Evolutionary conservation across 92 coral and sea anemone genomes (phyloP), one percentile per base, ranked within the genome.

Genomic region (Siderastrea siderea): DNA sequence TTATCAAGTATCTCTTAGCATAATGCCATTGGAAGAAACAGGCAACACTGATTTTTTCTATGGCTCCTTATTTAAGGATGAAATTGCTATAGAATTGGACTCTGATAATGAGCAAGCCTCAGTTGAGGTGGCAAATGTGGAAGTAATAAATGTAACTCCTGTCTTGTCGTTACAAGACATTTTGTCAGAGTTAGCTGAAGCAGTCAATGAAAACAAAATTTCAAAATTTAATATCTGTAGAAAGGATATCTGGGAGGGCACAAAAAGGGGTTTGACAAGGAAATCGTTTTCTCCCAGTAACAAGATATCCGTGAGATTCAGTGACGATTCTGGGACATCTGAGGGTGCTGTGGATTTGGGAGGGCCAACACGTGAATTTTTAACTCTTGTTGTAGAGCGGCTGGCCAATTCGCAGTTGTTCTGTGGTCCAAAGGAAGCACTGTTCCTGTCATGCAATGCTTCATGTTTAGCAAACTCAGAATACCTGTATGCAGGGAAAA

Each of bases 301-400:
- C 47, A 92, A 89, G 58, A 70, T 92, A 51, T 92, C 95, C 6
- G 88, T 85, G 0, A 85, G 86, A 80, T 92, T 92, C 72, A 89
- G 78, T 79, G 93, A 92, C 66, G 91, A 89, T 77, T 49, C 53
- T 50, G 93, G 95, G 51, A 85, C 54, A 43, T 69, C 93, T 63
- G 95, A 89, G 53, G 95, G 93, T 74, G 95, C 95, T 60, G 91
- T 89, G 43, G 93, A 93, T 74, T 82, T 80, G 64, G 95, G 95
- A 19, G 95, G 91, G 13, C 95, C 93, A 50, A 80, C 69, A 75
- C 68, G 95, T 11, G 93, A 93, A 83, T 85, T 90, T 76, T 86
- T 89, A 9, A 93, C 97, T 57, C 86, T 92, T 47, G 90, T 76
- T 47, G 44, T 86, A 47, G 93, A 94, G 53, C 85, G 92, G 83